Conservation (phyloP, 2,797 vertebrate species). For the Babyrousa celebensis region DNA sequence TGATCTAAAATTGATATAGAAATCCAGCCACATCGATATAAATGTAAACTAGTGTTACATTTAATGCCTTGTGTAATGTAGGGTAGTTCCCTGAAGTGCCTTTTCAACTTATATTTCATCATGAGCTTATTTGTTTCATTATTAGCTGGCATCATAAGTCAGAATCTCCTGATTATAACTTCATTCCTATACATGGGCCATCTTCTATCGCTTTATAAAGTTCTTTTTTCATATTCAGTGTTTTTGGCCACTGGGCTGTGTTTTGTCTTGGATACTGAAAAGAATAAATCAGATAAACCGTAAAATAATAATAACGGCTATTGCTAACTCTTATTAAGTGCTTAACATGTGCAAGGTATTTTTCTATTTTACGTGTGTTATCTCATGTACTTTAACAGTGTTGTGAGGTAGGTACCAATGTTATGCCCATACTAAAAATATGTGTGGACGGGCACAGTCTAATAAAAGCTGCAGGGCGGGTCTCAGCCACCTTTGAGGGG, state of each 20-base stretch:
- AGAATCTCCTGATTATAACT: neutral
- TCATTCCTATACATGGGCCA: neutral
- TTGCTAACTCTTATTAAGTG: neutral
- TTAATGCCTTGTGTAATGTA: neutral
- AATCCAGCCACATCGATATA: neutral
- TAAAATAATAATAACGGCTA: neutral
- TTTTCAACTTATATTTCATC: slow-evolving; percentile 21
- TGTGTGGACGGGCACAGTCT: neutral
- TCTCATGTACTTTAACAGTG: neutral
- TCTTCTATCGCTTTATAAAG: neutral
- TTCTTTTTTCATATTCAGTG: neutral
- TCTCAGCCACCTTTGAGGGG: neutral
- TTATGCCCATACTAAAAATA: neutral
- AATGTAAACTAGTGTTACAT: neutral
- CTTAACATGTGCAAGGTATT: neutral
- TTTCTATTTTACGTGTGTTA: neutral
- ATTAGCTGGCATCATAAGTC: neutral
- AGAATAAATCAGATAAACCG: neutral
- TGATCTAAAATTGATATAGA: neutral
- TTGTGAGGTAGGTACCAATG: neutral
- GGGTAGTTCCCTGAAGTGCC: neutral
- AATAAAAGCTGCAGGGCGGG: neutral
- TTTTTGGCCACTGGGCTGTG: neutral
- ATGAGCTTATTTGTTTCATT: slow-evolving; percentile 17
- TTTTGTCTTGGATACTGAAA: neutral